Base-by-base conservation (phyloP, 2,113 vertebrate genomes). In the Aspidoscelis tigris region DNA sequence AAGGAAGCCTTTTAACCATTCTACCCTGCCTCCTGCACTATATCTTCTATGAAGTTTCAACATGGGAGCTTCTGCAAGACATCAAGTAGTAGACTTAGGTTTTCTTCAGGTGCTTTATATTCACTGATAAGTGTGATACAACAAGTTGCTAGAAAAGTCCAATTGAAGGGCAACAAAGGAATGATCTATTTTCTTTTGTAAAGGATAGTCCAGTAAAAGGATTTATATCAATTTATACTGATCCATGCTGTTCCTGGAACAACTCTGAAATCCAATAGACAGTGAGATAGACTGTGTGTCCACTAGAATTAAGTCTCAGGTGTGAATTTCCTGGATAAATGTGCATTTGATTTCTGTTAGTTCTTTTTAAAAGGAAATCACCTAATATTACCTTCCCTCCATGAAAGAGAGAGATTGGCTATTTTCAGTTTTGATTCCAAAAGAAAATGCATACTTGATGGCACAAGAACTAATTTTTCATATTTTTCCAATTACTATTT, bases 241-340 rank as follows among this genome's bases (percentile, higher is more conserved):
- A 88, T 91, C 87, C 86, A 90, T 87, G 85, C 44, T 84, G 74
- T 91, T 94, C 12, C 84, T 88, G 85, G 3, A 87, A 82, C 78
- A 82, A 89, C 82, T 61, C 18, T 61, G 14, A 61, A 61, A 18
- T 61, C 58, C 14, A 18, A 18, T 18, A 61, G 58, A 58, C 14
- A 18, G 58, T 18, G 58, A 16, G 14, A 61, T 61, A 61, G 4
- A 18, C 2, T 61, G 18, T 61, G 58, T 61, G 14, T 61, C 12
- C 18, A 50, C 4, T 16, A 12, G 58, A 61, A 61, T 61, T 61
- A 61, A 14, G 18, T 61, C 18, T 16, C 18, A 61, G 58, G 18
- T 61, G 58, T 61, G 14, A 12, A 61, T 61, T 61, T 61, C 18
- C 14, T 61, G 58, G 18, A 61, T 61, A 61, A 61, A 61, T 14